These are phyloP conservation scores for Clarias magur DNA, from an alignment of 2,113 vertebrate genomes.

Conservation along the genomic window DNA sequence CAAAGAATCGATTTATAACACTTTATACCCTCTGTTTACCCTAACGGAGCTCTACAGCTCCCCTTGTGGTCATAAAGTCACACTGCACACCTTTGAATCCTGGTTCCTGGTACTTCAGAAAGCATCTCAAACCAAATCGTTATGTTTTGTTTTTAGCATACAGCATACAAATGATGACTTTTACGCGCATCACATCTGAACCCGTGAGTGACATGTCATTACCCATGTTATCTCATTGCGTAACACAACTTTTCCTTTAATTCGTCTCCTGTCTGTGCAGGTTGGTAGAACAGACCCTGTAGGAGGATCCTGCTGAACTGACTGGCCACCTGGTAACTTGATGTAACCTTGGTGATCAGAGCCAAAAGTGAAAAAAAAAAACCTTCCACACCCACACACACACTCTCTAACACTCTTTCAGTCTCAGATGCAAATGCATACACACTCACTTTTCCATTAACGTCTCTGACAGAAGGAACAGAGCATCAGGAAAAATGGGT, in stretches of 20 bases:
- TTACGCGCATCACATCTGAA: background rate
- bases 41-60: background rate
- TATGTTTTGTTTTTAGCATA: background rate
- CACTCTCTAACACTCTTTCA: background rate
- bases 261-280: background rate
- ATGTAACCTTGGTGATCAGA: constrained; percentile 26
- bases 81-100: background rate
- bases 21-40: background rate
- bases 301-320: constrained; percentile 9
- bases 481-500: constrained; percentile 29
- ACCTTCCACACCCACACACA: background rate
- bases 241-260: background rate
- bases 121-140: background rate
- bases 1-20: too few species aligned
- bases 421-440: background rate
- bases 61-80: background rate
- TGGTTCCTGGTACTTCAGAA: background rate
- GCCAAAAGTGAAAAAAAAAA: background rate
- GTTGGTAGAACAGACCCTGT: background rate
- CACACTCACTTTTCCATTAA: constrained; percentile 17
- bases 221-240: background rate
- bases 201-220: background rate
- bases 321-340: constrained; percentile 24
- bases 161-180: background rate
- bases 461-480: constrained; percentile 14